These are phyloP conservation scores for Picathartes gymnocephalus DNA, from an alignment of 2,113 vertebrate species.

Conservation along the genomic window DNA sequence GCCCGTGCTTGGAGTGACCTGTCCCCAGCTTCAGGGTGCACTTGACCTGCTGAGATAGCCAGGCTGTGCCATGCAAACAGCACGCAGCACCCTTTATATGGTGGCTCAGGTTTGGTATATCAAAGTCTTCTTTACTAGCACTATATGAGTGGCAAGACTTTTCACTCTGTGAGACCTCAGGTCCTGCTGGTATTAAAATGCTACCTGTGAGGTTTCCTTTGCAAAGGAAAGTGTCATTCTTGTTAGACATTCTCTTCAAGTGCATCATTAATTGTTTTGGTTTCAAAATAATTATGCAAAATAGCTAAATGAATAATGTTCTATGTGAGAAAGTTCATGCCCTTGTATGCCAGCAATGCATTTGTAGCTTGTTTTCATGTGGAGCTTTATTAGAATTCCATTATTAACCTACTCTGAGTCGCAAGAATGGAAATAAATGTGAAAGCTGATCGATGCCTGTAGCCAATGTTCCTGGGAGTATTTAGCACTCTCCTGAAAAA, in stretches of 20 bases:
- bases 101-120: not conserved
- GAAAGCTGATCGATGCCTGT: not conserved
- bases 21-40: not conserved
- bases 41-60: not conserved
- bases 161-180: not conserved
- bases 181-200: not conserved
- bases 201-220: not conserved
- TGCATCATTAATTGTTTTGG: not conserved
- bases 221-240: not conserved
- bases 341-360: not conserved
- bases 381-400: not conserved
- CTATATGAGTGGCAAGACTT: not conserved
- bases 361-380: not conserved
- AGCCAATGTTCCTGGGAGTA: not conserved
- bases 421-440: slow-evolving; percentile 1
- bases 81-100: not conserved
- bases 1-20: not conserved
- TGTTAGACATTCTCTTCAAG: not conserved
- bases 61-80: not conserved
- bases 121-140: not conserved
- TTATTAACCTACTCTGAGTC: not conserved
- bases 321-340: not conserved
- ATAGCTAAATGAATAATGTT: not conserved
- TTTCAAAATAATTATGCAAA: not conserved
- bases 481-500: slow-evolving; percentile 25